A percentile compares a stretch with the other conserved stretches of the same genome.
phyloP scores from a whole-genome alignment of 2,888 invertebrate species.

The Agriopis leucophaearia region DNA sequence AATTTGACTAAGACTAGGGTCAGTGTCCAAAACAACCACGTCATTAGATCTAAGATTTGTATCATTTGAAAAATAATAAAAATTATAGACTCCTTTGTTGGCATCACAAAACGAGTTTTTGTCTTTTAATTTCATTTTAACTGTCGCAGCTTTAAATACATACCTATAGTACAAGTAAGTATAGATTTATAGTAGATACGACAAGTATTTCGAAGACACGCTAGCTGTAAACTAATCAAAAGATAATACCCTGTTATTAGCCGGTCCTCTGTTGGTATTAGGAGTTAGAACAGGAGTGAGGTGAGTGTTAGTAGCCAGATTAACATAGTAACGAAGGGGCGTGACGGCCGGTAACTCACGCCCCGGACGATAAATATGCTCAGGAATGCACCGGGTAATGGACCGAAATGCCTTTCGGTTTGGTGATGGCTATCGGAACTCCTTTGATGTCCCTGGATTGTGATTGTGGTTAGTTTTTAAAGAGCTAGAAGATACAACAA shows the following conservation, averaged over 20 bases:
- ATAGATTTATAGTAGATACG: conserved; percentile 1
- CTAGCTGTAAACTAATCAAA: conserved; percentile 10
- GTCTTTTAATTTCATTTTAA: neutral
- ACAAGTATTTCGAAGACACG: conserved; percentile 3
- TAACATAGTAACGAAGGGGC: conserved; percentile 85
- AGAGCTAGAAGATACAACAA: neutral
- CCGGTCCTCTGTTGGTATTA: conserved; percentile 37
- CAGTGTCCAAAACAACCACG: conserved; percentile 7
- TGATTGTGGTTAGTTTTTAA: neutral
- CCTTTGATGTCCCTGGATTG: conserved; percentile 10
- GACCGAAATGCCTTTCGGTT: conserved; percentile 45
- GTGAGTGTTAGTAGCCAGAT: conserved; percentile 66
- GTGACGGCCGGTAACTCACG: conserved; percentile 79
- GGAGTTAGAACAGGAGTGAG: conserved; percentile 40
- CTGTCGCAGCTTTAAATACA: neutral
- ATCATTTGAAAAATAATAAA: neutral
- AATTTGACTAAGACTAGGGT: neutral
- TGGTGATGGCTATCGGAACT: conserved; percentile 25
- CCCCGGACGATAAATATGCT: conserved; percentile 81
- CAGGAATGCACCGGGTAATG: conserved; percentile 74
- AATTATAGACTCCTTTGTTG: conserved; percentile 1
- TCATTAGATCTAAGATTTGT: conserved; percentile 1
- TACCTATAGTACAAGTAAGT: neutral
- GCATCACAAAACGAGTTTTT: conserved; percentile 6
- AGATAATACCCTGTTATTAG: conserved; percentile 13